Evolutionary conservation across 2,888 invertebrate species (phyloP).

Genomic region (Sycophila texana): DNA sequence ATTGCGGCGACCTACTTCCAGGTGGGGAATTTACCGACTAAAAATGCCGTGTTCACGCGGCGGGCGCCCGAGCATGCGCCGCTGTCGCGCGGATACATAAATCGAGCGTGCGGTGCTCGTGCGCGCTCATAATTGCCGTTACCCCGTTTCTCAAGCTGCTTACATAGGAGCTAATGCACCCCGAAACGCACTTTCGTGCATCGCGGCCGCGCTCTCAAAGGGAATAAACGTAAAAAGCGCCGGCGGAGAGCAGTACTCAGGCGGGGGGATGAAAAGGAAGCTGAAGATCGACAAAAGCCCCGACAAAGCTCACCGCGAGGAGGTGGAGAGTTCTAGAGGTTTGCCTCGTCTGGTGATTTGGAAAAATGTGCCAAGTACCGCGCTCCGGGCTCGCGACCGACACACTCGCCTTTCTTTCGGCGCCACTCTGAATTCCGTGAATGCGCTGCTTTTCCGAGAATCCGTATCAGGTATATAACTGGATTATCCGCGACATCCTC

Average conservation of each 20-base stretch:
- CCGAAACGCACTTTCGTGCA: slow-evolving; percentile 28
- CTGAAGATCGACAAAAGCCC: too few relatives aligned
- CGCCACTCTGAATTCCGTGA: not conserved
- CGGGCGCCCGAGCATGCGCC: not conserved
- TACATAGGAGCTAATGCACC: slow-evolving; percentile 30
- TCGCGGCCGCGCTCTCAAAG: not conserved
- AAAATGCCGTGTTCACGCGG: not conserved
- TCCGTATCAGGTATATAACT: too few relatives aligned
- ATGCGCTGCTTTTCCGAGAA: slow-evolving; percentile 19
- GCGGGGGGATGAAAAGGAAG: not conserved
- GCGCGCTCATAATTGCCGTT: slow-evolving; percentile 37
- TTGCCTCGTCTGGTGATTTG: not conserved
- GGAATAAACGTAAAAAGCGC: not conserved
- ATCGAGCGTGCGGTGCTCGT: slow-evolving; percentile 19
- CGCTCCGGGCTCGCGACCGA: not conserved
- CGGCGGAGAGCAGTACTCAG: not conserved
- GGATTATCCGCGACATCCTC: too few relatives aligned
- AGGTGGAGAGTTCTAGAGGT: not conserved
- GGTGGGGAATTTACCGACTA: slow-evolving; percentile 5
- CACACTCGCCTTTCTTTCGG: too few relatives aligned
- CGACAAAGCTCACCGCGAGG: too few relatives aligned
- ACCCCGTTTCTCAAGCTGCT: slow-evolving; percentile 45
- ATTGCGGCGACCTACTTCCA: slow-evolving; percentile 18
- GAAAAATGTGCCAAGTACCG: slow-evolving; percentile 36
- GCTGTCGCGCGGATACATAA: slow-evolving; percentile 26